Evolutionary conservation across 2,797 vertebrate genomes (phyloP), one percentile per base, ranked within the genome.

Genomic region (Natrix natrix): DNA sequence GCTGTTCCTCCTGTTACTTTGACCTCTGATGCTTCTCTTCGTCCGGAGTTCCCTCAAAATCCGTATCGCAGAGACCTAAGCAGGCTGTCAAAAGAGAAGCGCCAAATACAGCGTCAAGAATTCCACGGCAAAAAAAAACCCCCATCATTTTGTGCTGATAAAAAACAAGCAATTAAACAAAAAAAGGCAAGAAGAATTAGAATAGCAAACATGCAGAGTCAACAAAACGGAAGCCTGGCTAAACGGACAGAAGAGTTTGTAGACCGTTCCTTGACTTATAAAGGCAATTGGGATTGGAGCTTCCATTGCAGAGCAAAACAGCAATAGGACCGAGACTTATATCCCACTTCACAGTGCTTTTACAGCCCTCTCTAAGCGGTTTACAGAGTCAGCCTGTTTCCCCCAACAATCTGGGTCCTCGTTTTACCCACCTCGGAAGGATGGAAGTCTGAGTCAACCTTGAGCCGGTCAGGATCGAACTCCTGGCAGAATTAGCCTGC

Each of bases 61-160:
- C 20, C 17, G 95, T 96, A 96, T 93, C 94, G 74, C 78, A 93
- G 90, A 96, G 56, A 93, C 87, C 88, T 95, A 94, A 95, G n/a
- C 95, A 97, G 95, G 94, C 93, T 94, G 74, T 94, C 86, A 91
- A 95, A 93, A 94, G 95, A 97, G 97, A 97, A 96, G 97, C 96
- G 94, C 94, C 74, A 97, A 96, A 96, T 96, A 94, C 94, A 89
- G 0, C 66, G 93, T 5, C 24, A 92, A 56, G 91, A 94, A 56
- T 63, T 88, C 55, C 86, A 17, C 5, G 4, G 37, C 13, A 48
- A 32, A 61, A 8, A n/a, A n/a, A 24, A 8, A 16, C 55, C 54
- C 54, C 11, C 22, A 60, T 26, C 7, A 57, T 22, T 43, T 56
- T 11, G 52, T 32, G 28, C 13, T 28, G 48, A 28, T 8, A n/a